These are phyloP conservation scores for Crotalus tigris DNA, from an alignment of 2,113 vertebrate genomes.

Conservation along the genomic window DNA sequence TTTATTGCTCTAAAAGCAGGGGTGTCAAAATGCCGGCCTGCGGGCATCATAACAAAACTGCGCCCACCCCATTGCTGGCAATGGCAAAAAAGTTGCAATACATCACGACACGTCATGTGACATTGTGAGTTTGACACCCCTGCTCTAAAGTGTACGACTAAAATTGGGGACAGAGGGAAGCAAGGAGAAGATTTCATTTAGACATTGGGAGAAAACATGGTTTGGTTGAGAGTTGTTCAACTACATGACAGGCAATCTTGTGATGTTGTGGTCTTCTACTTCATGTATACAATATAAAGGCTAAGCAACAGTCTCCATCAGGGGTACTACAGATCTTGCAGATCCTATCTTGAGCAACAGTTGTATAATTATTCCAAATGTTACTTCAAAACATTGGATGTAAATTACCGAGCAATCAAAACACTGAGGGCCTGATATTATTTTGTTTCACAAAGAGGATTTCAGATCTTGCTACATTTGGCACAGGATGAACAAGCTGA, in stretches of 20 bases:
- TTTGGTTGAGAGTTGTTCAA: not conserved
- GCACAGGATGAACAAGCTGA: not conserved
- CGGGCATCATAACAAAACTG: no score
- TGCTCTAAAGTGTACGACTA: not conserved
- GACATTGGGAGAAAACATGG: not conserved
- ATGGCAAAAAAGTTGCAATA: no score
- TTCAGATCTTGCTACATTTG: not conserved
- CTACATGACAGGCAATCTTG: not conserved
- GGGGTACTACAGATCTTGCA: not conserved
- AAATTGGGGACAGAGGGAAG: fast-evolving
- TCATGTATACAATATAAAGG: not conserved
- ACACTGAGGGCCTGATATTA: not conserved
- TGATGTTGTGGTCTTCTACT: not conserved
- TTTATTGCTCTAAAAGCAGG: not conserved
- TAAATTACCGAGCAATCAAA: not conserved
- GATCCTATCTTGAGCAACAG: not conserved
- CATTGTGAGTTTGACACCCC: no score
- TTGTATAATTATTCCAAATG: not conserved
- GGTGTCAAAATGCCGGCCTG: no score
- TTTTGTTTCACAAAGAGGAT: not conserved
- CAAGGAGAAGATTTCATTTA: not conserved
- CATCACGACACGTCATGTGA: no score
- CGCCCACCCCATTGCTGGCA: no score
- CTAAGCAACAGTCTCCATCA: not conserved
- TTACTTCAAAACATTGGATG: not conserved